Base-by-base conservation (phyloP, 2,797 vertebrate species). In the Sebastes ruberrimus region DNA sequence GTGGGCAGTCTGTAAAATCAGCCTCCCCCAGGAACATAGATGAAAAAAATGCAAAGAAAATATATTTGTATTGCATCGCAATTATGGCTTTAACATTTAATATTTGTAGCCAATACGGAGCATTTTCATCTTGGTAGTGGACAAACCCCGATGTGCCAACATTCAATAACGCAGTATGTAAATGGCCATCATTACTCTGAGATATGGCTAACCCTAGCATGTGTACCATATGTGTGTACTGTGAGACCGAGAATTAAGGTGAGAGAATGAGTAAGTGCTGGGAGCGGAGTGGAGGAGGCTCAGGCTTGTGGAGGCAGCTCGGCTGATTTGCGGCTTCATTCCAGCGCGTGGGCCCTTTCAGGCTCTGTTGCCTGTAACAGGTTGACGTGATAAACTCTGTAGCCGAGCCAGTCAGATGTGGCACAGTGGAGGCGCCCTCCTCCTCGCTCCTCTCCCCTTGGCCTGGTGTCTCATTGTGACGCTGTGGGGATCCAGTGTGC, bases 261-360 rank as follows among this genome's bases (percentile, higher is more conserved):
- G 88, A 88, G 87, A 56, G 87, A 75, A 79, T 90, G 93, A 93
- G 90, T 91, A 89, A 89, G 86, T 78, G 84, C 83, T 46, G 81
- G 78, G 76, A 82, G 90, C 79, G 57, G 79, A 73, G 91, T 84
- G 83, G 91, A 93, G 90, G 92, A 89, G 87, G 91, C 84, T 89
- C 70, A 13, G 84, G 87, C 88, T 81, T 86, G 84, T 88, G 88
- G 89, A 93, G 89, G 92, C 86, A 85, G 83, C 82, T 67, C 6
- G 82, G 85, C 87, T 91, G 92, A 92, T 91, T 88, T 90, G 93
- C 85, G 80, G 92, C 89, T 91, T 78, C 84, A 86, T 88, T 91
- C 93, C 89, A 92, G 87, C 74, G 86, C 87, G 91, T 93, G 89
- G 92, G 90, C 88, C 89, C 82, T 87, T 89, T 91, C 85, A 87